Conservation (phyloP, 2,113 vertebrate species). For the Gymnarchus niloticus region DNA sequence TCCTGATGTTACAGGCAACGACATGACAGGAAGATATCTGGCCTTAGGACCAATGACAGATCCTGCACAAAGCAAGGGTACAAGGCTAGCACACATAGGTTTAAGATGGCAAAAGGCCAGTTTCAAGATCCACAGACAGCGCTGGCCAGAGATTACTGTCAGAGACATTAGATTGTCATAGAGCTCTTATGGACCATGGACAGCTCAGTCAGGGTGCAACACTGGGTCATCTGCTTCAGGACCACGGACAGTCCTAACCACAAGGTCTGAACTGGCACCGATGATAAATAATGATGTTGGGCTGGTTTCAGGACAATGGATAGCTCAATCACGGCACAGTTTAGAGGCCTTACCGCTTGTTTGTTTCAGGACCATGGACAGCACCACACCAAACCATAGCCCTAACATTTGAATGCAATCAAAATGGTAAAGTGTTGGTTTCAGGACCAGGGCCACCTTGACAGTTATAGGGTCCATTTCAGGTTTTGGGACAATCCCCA, state of each 20-base stretch:
- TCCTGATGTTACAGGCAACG: background rate
- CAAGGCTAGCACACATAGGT: background rate
- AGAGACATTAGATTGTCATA: no score
- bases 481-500: background rate
- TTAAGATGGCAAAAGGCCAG: conserved; percentile 1
- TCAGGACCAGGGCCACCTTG: background rate
- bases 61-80: background rate
- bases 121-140: background rate
- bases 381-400: background rate
- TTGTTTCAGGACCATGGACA: background rate
- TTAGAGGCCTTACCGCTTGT: background rate
- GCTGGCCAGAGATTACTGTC: no score
- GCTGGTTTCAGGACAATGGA: conserved; percentile 17
- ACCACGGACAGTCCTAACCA: no score
- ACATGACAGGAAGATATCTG: no score
- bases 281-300: background rate
- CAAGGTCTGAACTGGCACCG: no score
- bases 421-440: background rate
- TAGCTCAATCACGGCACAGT: background rate
- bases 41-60: background rate
- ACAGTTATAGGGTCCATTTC: background rate
- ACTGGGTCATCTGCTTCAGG: no score
- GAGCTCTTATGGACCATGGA: no score
- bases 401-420: no score
- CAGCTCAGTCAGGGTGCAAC: no score